A percentile compares a stretch with the other conserved stretches of the same genome.
Evolutionary conservation across 37 sponge, comb jelly and placozoan genomes (phyloP).

Genomic region (Spongilla lacustris): DNA sequence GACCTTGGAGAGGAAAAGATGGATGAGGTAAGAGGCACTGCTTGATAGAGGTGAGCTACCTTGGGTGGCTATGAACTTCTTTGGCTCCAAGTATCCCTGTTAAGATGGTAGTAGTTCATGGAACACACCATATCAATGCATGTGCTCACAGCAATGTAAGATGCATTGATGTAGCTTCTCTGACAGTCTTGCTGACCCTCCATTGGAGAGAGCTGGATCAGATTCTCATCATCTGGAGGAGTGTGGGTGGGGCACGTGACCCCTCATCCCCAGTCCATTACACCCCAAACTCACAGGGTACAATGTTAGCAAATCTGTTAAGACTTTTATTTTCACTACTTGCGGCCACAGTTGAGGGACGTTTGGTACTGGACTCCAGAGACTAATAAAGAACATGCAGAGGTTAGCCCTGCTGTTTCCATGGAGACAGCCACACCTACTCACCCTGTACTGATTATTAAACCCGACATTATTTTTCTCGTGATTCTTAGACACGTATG

Average conservation of each 20-base stretch:
- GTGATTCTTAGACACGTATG: constrained; percentile 31
- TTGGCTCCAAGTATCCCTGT: constrained; percentile 58
- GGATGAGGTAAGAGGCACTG: neutral
- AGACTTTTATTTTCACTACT: constrained; percentile 11
- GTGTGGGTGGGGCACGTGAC: neutral
- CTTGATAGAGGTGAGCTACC: constrained; percentile 29
- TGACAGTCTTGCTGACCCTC: constrained; percentile 27
- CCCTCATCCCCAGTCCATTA: neutral
- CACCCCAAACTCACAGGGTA: constrained; percentile 33
- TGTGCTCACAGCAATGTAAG: constrained; percentile 70
- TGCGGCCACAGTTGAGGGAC: constrained; percentile 2
- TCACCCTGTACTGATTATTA: constrained; percentile 24
- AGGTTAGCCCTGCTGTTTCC: neutral
- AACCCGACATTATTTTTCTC: constrained; percentile 40
- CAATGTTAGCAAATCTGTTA: constrained; percentile 56
- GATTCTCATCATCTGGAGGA: constrained; percentile 70
- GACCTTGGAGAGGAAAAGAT: constrained; percentile 40
- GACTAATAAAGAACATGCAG: neutral
- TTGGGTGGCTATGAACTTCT: constrained; percentile 83
- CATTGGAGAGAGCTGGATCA: constrained; percentile 44
- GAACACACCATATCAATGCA: neutral
- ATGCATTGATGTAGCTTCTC: constrained; percentile 79
- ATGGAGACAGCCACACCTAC: neutral
- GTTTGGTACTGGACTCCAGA: neutral
- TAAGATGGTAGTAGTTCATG: neutral